phyloP scores from a whole-genome alignment of 2,113 vertebrate genomes.

The Dolichotis patagonum region DNA sequence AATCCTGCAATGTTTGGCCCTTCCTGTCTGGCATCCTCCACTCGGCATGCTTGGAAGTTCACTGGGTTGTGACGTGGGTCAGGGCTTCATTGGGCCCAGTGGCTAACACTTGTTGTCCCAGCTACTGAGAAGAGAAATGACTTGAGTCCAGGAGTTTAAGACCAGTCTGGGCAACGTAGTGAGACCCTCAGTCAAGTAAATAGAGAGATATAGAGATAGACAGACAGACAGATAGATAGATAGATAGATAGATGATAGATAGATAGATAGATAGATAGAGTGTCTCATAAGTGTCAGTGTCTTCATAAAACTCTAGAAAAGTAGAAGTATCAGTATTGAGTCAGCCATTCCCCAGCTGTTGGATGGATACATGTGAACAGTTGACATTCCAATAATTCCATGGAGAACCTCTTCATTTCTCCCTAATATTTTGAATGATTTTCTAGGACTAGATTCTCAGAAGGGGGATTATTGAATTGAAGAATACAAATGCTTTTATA shows the following conservation, averaged over 20 bases:
- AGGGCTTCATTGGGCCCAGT: background rate
- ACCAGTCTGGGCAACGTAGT: background rate
- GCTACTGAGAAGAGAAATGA: background rate
- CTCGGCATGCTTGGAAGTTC: background rate
- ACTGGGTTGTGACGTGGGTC: background rate
- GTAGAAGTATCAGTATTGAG: background rate
- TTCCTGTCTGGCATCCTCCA: background rate
- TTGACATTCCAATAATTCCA: slow-evolving; percentile 3
- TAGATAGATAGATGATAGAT: background rate
- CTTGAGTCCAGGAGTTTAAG: background rate
- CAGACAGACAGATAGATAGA: background rate
- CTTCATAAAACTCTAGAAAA: background rate
- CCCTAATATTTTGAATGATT: slow-evolving; percentile 41
- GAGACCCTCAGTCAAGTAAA: background rate
- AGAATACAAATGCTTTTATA: background rate
- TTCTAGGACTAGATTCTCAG: slow-evolving; percentile 27
- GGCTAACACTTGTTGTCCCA: background rate
- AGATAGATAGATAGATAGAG: too few relatives aligned
- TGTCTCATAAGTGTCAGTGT: background rate
- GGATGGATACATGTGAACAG: background rate
- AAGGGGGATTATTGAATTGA: background rate
- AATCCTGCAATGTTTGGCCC: background rate
- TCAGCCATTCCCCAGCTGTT: background rate
- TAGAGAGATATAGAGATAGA: background rate
- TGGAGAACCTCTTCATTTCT: slow-evolving; percentile 9